Percentiles rank a stretch among this genome's conserved stretches.
phyloP scores from a whole-genome alignment of 2,113 vertebrate species.

The Lamprologus callipterus region DNA sequence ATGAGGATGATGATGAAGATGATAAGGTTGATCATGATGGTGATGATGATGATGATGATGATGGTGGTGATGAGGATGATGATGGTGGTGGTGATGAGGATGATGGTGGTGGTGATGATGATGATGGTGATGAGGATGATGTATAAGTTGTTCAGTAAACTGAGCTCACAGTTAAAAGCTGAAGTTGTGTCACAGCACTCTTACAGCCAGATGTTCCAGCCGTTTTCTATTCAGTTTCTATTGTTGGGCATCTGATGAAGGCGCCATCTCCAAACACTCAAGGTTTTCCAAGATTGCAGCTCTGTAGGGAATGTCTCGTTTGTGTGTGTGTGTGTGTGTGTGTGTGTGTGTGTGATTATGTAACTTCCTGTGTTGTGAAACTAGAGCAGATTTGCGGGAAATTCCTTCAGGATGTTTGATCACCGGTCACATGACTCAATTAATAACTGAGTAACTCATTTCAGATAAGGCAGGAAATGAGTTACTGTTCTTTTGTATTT shows the following conservation, averaged over 20 bases:
- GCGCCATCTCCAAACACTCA: not conserved
- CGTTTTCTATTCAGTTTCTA: not conserved
- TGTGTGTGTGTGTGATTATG: not conserved
- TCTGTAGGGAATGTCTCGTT: not conserved
- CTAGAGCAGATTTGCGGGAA: not conserved
- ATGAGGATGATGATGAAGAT: too few species aligned
- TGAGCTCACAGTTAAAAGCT: not conserved
- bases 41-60: too few species aligned
- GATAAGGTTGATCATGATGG: too few species aligned
- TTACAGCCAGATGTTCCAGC: not conserved
- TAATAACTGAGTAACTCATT: not conserved
- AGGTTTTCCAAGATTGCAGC: not conserved
- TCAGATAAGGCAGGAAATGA: not conserved
- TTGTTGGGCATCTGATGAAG: not conserved
- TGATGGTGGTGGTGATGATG: rapidly evolving
- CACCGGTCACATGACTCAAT: not conserved
- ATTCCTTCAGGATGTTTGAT: not conserved
- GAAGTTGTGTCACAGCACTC: not conserved
- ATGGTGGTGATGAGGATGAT: rapidly evolving
- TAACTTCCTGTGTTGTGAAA: not conserved
- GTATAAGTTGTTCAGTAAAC: not conserved
- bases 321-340: not conserved
- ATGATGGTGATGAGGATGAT: rapidly evolving
- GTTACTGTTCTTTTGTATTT: not conserved
- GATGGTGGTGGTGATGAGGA: rapidly evolving